Percentiles rank a stretch among this genome's conserved stretches.
These are phyloP conservation scores for Zapornia atra DNA, from an alignment of 2,113 vertebrate genomes.

Conservation along the genomic window DNA sequence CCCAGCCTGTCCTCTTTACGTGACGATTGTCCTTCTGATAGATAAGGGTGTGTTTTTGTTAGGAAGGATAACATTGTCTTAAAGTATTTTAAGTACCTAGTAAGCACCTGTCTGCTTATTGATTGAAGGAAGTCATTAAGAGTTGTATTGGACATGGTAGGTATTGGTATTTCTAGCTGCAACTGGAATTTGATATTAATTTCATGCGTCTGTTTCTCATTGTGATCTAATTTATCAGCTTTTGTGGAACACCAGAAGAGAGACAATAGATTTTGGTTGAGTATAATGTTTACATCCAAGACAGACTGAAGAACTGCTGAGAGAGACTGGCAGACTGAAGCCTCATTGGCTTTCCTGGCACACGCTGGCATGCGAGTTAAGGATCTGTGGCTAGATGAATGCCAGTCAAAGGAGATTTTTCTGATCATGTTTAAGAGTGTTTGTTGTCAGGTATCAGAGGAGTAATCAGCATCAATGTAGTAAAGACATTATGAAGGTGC, in stretches of 20 bases:
- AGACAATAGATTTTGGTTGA: background rate
- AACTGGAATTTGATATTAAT: background rate
- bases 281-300: background rate
- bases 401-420: background rate
- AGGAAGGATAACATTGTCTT: background rate
- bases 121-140: background rate
- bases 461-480: background rate
- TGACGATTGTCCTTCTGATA: background rate
- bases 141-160: background rate
- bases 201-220: background rate
- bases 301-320: background rate
- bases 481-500: background rate
- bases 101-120: background rate
- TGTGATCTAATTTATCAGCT: background rate
- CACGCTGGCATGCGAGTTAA: accelerated
- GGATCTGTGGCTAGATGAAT: background rate
- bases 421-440: background rate
- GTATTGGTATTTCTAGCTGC: background rate
- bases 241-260: background rate
- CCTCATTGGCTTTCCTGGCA: background rate
- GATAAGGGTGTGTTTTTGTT: background rate
- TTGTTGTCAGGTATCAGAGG: background rate
- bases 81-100: background rate
- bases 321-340: background rate
- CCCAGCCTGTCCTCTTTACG: background rate